Evolutionary conservation across 2,888 invertebrate species (phyloP).

Genomic region (Thalpophila matura): DNA sequence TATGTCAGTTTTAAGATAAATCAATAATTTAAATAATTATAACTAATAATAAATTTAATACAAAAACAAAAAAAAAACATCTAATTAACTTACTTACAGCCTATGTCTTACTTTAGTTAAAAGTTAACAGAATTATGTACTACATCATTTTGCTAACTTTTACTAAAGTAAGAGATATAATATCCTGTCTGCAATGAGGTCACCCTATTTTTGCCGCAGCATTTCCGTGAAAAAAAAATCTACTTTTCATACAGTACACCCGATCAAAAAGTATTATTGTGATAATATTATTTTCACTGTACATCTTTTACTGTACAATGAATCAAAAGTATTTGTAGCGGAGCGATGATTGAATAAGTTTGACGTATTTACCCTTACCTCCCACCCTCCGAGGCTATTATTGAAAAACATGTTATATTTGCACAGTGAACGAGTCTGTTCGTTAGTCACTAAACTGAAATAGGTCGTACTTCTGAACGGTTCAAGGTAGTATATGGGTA

Average conservation of each 20-base stretch:
- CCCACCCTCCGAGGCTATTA: conserved; percentile 51
- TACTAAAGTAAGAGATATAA: no score
- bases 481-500: conserved; percentile 83
- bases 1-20: neutral
- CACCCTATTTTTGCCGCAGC: conserved; percentile 26
- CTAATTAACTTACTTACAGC: no score
- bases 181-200: conserved; percentile 34
- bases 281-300: no score
- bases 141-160: no score
- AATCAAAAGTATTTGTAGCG: conserved; percentile 20
- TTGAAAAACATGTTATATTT: conserved; percentile 57
- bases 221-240: conserved; percentile 12
- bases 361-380: conserved; percentile 51
- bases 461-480: conserved; percentile 82
- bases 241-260: neutral
- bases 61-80: neutral
- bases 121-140: no score
- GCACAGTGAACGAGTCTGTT: conserved; percentile 73
- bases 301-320: neutral
- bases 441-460: conserved; percentile 81
- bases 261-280: no score
- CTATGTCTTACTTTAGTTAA: no score
- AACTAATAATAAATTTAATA: neutral
- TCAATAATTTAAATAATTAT: no score
- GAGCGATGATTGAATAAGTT: conserved; percentile 44